phyloP scores from a whole-genome alignment of 2,888 invertebrate genomes.

The Baronia brevicornis region DNA sequence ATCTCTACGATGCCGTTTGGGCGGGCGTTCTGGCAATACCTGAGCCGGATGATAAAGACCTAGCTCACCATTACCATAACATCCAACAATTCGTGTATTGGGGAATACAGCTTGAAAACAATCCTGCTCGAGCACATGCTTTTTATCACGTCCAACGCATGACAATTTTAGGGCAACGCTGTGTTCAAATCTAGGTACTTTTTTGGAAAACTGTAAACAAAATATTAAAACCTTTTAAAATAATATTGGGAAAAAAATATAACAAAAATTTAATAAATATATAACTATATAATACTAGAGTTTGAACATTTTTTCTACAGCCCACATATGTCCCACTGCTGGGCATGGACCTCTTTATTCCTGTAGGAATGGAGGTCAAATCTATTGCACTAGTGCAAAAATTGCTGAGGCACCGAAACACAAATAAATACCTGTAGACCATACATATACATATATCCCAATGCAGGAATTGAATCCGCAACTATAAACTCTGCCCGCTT shows the following conservation, averaged over 20 bases:
- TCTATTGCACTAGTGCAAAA: too few species aligned
- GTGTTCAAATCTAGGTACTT: slow-evolving; percentile 54
- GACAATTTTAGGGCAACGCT: slow-evolving; percentile 58
- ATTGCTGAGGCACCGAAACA: too few species aligned
- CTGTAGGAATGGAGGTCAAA: too few species aligned
- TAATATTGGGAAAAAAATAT: slow-evolving; percentile 13
- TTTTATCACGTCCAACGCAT: slow-evolving; percentile 57
- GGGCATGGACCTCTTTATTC: too few species aligned
- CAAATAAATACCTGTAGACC: too few species aligned
- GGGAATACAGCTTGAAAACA: slow-evolving; percentile 56
- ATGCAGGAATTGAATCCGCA: too few species aligned
- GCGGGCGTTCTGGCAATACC: slow-evolving; percentile 16
- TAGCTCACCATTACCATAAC: slow-evolving; percentile 65
- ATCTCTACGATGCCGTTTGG: slow-evolving; percentile 32
- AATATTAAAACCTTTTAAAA: slow-evolving; percentile 4
- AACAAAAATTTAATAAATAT: slow-evolving; percentile 10
- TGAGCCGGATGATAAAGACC: slow-evolving; percentile 49
- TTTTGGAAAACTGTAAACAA: slow-evolving; percentile 49
- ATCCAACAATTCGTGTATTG: slow-evolving; percentile 49
- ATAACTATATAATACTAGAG: too few species aligned
- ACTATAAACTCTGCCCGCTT: too few species aligned
- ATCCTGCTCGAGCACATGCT: slow-evolving; percentile 52
- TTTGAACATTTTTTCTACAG: too few species aligned
- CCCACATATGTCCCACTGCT: too few species aligned
- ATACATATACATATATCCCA: too few species aligned